A percentile compares a stretch with the other conserved stretches of the same genome.
These are phyloP conservation scores for Mesochorus sp. DNA, from an alignment of 2,888 invertebrate species.

Conservation along the genomic window DNA sequence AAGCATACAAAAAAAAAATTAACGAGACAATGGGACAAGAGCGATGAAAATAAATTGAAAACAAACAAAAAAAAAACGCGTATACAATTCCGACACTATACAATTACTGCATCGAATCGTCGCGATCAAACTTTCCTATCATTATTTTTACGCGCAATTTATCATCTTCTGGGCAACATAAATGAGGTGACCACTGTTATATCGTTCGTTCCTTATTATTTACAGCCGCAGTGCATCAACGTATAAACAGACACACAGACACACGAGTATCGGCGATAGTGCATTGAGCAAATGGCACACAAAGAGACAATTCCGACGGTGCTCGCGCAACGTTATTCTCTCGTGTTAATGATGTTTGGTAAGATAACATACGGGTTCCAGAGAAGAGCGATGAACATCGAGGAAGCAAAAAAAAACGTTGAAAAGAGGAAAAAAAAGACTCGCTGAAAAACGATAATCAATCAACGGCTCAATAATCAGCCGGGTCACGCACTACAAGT, in stretches of 20 bases:
- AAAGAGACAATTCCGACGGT: conserved; percentile 3
- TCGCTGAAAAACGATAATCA: conserved; percentile 48
- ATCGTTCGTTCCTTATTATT: background rate
- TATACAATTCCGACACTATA: background rate
- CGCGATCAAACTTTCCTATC: background rate
- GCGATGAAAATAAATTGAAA: background rate
- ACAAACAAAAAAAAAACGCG: background rate
- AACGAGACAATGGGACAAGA: background rate
- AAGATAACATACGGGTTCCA: conserved; percentile 31
- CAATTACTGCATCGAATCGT: too few species aligned
- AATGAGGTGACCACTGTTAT: background rate
- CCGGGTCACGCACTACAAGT: background rate
- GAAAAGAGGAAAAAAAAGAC: too few species aligned
- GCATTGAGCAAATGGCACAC: conserved; percentile 10
- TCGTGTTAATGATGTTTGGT: conserved; percentile 52
- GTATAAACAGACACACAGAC: background rate
- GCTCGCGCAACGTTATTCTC: conserved; percentile 10
- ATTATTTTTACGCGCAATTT: background rate
- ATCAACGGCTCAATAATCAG: conserved; percentile 39
- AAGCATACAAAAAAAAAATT: background rate
- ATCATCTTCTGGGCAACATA: too few species aligned
- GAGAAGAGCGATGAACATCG: background rate
- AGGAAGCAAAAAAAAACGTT: background rate
- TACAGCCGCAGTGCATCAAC: background rate
- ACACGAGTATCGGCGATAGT: background rate